Evolutionary conservation across 2,113 vertebrate genomes (phyloP).

Genomic region (Pseudolaguvia tuberculata): DNA sequence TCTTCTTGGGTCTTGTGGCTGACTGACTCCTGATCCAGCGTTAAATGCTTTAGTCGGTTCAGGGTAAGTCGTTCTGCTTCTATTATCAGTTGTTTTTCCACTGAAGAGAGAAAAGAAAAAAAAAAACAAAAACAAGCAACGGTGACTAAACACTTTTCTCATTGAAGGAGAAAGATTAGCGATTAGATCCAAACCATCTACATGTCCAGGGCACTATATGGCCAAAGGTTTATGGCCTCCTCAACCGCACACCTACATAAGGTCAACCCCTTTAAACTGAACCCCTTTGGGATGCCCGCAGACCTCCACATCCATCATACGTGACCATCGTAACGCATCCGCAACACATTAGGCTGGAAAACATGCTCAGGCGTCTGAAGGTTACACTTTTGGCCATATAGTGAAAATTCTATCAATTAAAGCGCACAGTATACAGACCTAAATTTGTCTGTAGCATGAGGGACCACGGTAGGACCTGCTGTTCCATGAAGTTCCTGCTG

Average conservation of each 20-base stretch:
- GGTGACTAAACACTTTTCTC: neutral
- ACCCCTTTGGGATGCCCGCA: too few relatives aligned
- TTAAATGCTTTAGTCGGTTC: conserved; percentile 54
- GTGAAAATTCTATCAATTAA: neutral
- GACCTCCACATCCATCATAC: too few relatives aligned
- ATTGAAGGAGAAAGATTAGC: neutral
- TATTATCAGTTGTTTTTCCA: conserved; percentile 56
- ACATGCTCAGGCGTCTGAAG: too few relatives aligned
- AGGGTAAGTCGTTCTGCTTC: conserved; percentile 43
- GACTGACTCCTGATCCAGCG: conserved; percentile 48
- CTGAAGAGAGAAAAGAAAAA: too few relatives aligned
- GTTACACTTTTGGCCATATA: too few relatives aligned
- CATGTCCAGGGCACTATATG: neutral
- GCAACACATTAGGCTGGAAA: too few relatives aligned
- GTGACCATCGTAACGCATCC: too few relatives aligned
- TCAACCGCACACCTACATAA: too few relatives aligned
- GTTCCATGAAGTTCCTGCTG: conserved; percentile 73
- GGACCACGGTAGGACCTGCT: conserved; percentile 54
- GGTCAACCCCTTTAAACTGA: too few relatives aligned
- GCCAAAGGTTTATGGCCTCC: too few relatives aligned
- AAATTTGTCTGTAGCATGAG: conserved; percentile 56
- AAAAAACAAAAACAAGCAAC: neutral
- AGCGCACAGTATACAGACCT: conserved; percentile 56
- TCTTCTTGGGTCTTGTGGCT: conserved; percentile 64
- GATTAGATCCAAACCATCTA: neutral